Conservation (phyloP, 2,888 invertebrate genomes). For the Galeopsomyia nigrocyanea region DNA sequence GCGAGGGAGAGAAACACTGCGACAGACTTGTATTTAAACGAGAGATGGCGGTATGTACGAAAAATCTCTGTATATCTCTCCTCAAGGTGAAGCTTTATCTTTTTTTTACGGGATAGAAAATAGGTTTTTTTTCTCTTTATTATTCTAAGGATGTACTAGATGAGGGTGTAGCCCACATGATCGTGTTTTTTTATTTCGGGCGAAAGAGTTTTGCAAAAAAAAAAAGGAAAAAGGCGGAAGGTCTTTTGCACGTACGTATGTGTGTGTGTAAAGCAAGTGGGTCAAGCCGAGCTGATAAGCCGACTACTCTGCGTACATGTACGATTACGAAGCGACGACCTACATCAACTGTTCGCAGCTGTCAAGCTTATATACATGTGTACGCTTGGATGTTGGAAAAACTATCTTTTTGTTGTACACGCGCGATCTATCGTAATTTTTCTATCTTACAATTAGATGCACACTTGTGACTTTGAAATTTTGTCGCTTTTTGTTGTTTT, state of each 20-base stretch:
- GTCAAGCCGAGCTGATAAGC: constrained; percentile 54
- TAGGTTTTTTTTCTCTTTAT: too few relatives aligned
- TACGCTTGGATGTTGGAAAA: background rate
- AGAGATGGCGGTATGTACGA: constrained; percentile 33
- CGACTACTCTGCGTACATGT: constrained; percentile 47
- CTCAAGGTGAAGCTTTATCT: background rate
- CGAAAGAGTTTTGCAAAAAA: too few relatives aligned
- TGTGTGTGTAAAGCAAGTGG: constrained; percentile 7
- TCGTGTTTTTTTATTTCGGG: too few relatives aligned
- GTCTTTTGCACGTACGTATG: constrained; percentile 22
- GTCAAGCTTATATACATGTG: constrained; percentile 36
- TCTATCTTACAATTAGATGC: background rate
- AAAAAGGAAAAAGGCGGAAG: too few relatives aligned
- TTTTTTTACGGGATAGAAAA: background rate
- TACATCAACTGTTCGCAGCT: constrained; percentile 57
- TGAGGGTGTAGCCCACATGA: too few relatives aligned
- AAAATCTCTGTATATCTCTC: too few relatives aligned
- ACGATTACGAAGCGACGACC: constrained; percentile 63
- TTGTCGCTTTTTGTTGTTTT: too few relatives aligned
- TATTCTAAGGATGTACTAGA: too few relatives aligned
- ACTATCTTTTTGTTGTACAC: background rate
- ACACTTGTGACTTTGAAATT: constrained; percentile 5
- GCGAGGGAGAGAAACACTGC: background rate
- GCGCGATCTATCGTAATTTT: constrained; percentile 2
- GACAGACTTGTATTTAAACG: background rate